Percentiles rank a stretch among this genome's conserved stretches.
Conservation (phyloP, 2,888 invertebrate species). For the Physocephala rufipes region DNA sequence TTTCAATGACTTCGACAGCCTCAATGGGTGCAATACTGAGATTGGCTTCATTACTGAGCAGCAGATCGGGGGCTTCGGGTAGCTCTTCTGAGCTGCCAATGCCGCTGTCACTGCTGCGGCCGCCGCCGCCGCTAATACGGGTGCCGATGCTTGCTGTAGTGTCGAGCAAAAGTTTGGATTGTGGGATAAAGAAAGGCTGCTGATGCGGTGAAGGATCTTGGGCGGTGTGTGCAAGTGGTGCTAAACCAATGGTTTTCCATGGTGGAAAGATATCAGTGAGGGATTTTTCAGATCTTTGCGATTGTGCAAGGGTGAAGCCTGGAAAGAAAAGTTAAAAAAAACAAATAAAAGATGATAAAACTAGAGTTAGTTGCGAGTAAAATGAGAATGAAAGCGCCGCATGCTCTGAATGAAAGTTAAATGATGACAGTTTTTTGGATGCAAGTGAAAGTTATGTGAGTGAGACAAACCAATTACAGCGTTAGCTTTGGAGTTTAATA, state of each 20-base stretch:
- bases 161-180: conserved; percentile 56
- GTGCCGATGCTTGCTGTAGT: conserved; percentile 30
- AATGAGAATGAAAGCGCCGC: conserved; percentile 6
- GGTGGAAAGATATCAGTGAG: conserved; percentile 56
- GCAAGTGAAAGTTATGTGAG: background rate
- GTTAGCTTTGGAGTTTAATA: no score
- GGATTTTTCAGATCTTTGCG: conserved; percentile 56
- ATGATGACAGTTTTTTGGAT: conserved; percentile 11
- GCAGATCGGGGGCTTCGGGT: conserved; percentile 28
- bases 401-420: conserved; percentile 16
- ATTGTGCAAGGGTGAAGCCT: conserved; percentile 50
- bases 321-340: conserved; percentile 25
- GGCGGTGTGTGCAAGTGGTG: conserved; percentile 49
- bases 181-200: conserved; percentile 51
- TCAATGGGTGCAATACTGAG: conserved; percentile 43
- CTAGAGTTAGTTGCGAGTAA: background rate
- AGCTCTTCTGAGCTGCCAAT: conserved; percentile 45
- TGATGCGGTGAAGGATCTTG: conserved; percentile 29
- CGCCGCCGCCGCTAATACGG: conserved; percentile 42
- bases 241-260: conserved; percentile 61
- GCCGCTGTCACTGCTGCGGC: conserved; percentile 31
- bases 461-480: conserved; percentile 8
- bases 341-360: conserved; percentile 29
- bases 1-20: conserved; percentile 68
- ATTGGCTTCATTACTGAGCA: conserved; percentile 38